Percentiles rank a stretch among this genome's conserved stretches.
phyloP scores from a whole-genome alignment of 30 jellyfish, hydroid and myxozoan genomes.

The Cassiopea xamachana region DNA sequence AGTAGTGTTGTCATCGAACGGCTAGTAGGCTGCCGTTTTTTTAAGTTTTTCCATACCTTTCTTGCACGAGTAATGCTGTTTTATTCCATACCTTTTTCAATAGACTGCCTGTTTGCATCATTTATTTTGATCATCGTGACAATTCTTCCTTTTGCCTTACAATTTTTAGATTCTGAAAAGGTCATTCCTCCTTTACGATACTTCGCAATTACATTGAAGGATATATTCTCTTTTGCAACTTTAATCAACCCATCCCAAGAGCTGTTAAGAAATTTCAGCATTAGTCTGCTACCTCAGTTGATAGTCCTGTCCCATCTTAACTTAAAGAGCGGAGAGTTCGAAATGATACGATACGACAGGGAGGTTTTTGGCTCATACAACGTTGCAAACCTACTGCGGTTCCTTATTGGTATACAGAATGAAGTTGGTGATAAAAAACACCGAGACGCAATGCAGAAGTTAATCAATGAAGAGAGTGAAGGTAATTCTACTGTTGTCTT shows the following conservation, averaged over 20 bases:
- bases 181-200: slow-evolving; percentile 64
- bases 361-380: slow-evolving; percentile 54
- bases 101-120: no score
- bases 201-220: slow-evolving; percentile 51
- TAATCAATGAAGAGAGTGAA: slow-evolving; percentile 23
- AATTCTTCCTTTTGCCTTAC: background rate
- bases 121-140: no score
- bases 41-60: no score
- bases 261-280: slow-evolving; percentile 40
- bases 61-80: no score
- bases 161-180: slow-evolving; percentile 45
- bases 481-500: background rate
- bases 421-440: slow-evolving; percentile 77
- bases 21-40: no score
- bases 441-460: slow-evolving; percentile 51
- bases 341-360: slow-evolving; percentile 69
- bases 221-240: slow-evolving; percentile 54
- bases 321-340: slow-evolving; percentile 70
- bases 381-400: slow-evolving; percentile 36
- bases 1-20: no score
- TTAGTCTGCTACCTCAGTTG: slow-evolving; percentile 53
- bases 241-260: slow-evolving; percentile 66
- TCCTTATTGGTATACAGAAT: slow-evolving; percentile 49
- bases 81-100: no score
- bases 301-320: slow-evolving; percentile 47